Evolutionary conservation across 30 jellyfish, hydroid and myxozoan species (phyloP).

Genomic region (Hydra vulgaris): DNA sequence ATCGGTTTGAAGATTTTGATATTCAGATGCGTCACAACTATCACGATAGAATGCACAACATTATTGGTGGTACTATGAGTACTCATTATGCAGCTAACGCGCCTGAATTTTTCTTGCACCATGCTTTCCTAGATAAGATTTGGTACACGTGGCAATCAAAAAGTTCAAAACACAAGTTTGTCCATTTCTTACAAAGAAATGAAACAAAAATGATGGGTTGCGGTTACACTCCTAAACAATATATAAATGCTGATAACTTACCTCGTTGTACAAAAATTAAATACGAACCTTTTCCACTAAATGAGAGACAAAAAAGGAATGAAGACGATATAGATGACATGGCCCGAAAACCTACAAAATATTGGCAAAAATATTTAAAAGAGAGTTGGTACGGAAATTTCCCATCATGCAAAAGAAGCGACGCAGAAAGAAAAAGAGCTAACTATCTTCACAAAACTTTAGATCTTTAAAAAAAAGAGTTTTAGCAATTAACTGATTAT

Average conservation of each 20-base stretch:
- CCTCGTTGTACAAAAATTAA: slow-evolving; percentile 69
- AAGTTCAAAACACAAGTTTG: slow-evolving; percentile 55
- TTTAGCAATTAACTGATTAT: too few relatives aligned
- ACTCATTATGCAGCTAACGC: slow-evolving; percentile 90
- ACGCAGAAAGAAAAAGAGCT: slow-evolving; percentile 46
- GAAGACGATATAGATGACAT: slow-evolving; percentile 31
- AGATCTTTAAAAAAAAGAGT: not conserved
- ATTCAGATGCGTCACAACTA: slow-evolving; percentile 57
- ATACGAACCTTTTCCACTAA: slow-evolving; percentile 47
- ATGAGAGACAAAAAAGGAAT: slow-evolving; percentile 21
- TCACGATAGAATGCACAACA: slow-evolving; percentile 68
- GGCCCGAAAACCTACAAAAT: slow-evolving; percentile 14
- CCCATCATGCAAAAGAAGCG: slow-evolving; percentile 47
- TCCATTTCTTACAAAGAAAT: slow-evolving; percentile 29
- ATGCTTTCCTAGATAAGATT: slow-evolving; percentile 71
- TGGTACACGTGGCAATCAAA: slow-evolving; percentile 85
- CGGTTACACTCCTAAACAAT: slow-evolving; percentile 40
- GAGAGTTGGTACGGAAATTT: slow-evolving; percentile 23
- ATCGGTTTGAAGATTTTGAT: slow-evolving; percentile 55
- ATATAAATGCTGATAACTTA: slow-evolving; percentile 50
- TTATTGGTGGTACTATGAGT: slow-evolving; percentile 95
- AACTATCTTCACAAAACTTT: slow-evolving; percentile 27
- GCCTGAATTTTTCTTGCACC: slow-evolving; percentile 86
- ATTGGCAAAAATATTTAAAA: slow-evolving; percentile 18
- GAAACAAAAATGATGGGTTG: slow-evolving; percentile 57